phyloP scores from a whole-genome alignment of 2,797 vertebrate species.

The Hozukius guyotensis region DNA sequence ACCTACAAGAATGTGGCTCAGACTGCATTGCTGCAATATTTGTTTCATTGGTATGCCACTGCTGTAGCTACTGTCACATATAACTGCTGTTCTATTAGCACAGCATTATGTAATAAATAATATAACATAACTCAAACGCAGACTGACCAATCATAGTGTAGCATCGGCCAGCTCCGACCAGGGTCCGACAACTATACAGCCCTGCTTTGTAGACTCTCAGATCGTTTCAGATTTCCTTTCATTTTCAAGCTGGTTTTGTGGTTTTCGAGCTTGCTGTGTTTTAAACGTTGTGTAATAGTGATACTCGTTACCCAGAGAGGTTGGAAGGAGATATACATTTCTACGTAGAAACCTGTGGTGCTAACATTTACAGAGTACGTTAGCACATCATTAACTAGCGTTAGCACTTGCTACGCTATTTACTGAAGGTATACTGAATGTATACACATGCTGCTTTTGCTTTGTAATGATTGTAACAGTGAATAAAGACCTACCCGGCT shows the following conservation, averaged over 20 bases:
- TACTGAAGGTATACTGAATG: background rate
- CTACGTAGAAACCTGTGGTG: no score
- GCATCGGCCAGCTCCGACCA: background rate
- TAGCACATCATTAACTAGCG: no score
- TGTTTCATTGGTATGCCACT: background rate
- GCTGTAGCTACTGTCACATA: background rate
- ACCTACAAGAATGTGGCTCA: background rate
- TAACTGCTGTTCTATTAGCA: background rate
- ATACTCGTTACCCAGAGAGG: no score
- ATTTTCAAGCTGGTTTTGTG: background rate
- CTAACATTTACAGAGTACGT: no score
- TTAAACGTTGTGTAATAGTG: no score
- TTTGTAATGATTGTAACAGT: background rate
- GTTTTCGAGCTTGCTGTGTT: accelerated
- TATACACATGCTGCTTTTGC: background rate
- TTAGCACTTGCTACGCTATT: background rate
- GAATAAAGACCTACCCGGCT: background rate
- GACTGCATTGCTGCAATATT: background rate
- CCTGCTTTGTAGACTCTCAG: background rate
- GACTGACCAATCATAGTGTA: background rate
- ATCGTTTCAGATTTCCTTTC: background rate
- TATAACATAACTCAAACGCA: background rate
- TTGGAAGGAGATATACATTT: no score
- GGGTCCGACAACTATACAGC: background rate
- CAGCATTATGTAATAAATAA: background rate